phyloP scores from a whole-genome alignment of 1,140 invertebrate genomes.

The Cydia strobilella region DNA sequence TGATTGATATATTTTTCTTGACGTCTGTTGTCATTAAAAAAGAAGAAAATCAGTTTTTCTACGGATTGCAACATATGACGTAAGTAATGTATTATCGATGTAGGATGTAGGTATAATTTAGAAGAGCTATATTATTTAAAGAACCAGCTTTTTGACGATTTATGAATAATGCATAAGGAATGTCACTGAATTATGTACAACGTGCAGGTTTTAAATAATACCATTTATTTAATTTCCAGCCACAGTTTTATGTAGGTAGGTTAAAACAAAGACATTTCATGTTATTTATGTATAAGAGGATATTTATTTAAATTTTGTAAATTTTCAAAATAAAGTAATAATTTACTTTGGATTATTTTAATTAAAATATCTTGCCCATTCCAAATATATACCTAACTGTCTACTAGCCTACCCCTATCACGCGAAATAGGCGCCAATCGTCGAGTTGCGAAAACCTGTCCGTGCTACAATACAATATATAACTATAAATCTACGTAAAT shows the following conservation, averaged over 20 bases:
- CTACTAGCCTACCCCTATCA: too few relatives aligned
- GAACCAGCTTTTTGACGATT: too few relatives aligned
- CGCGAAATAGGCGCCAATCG: too few relatives aligned
- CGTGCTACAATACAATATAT: too few relatives aligned
- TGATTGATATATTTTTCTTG: background rate
- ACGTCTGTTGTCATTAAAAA: background rate
- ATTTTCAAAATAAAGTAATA: conserved; percentile 13
- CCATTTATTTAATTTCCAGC: background rate
- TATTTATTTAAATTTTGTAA: conserved; percentile 34
- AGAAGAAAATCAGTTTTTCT: too few relatives aligned
- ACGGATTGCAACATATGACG: too few relatives aligned
- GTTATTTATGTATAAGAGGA: conserved; percentile 34
- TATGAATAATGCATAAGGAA: background rate
- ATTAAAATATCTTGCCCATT: background rate
- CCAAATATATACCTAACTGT: background rate
- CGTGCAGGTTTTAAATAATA: background rate
- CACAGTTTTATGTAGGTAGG: background rate
- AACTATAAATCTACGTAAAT: too few relatives aligned
- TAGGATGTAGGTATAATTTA: too few relatives aligned
- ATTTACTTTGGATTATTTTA: background rate
- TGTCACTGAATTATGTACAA: background rate
- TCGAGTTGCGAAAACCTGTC: too few relatives aligned
- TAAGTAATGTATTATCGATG: too few relatives aligned
- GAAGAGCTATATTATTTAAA: too few relatives aligned
- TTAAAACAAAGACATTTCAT: conserved; percentile 18